phyloP scores from a whole-genome alignment of 2,888 invertebrate species.

The Anticlea derivata region DNA sequence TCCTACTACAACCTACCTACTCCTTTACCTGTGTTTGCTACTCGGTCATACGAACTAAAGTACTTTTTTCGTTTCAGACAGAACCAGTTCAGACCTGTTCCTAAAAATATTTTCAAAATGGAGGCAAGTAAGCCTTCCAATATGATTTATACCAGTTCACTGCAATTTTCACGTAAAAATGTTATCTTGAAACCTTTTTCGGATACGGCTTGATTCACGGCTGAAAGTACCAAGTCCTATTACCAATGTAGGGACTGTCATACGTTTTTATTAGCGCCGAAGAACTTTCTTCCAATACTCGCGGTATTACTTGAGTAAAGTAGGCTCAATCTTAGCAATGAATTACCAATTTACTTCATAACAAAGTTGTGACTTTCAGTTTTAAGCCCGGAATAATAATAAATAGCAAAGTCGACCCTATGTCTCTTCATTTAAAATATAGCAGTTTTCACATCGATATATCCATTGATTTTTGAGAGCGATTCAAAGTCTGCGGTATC shows the following conservation, averaged over 20 bases:
- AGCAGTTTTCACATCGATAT: too few species aligned
- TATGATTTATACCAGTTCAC: not conserved
- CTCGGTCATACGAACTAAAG: too few species aligned
- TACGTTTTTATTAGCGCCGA: conserved; percentile 53
- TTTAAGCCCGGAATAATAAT: conserved; percentile 10
- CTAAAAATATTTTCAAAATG: conserved; percentile 1
- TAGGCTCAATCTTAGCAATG: conserved; percentile 63
- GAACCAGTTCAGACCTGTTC: not conserved
- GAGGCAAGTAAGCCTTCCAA: not conserved
- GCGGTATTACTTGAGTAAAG: conserved; percentile 51
- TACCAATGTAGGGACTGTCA: conserved; percentile 48
- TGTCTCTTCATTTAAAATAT: too few species aligned
- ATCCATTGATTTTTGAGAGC: too few species aligned
- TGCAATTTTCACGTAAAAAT: conserved; percentile 5
- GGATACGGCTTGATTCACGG: not conserved
- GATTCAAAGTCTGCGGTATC: too few species aligned
- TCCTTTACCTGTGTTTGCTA: too few species aligned
- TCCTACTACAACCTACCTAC: too few species aligned
- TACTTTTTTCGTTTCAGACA: too few species aligned
- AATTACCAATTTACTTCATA: conserved; percentile 71
- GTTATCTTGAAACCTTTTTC: not conserved
- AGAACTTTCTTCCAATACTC: conserved; percentile 59
- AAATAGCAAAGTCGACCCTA: not conserved
- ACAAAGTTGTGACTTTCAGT: conserved; percentile 60
- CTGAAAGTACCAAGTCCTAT: conserved; percentile 37